phyloP scores from a whole-genome alignment of 2,113 vertebrate species.

The Lates calcarifer region DNA sequence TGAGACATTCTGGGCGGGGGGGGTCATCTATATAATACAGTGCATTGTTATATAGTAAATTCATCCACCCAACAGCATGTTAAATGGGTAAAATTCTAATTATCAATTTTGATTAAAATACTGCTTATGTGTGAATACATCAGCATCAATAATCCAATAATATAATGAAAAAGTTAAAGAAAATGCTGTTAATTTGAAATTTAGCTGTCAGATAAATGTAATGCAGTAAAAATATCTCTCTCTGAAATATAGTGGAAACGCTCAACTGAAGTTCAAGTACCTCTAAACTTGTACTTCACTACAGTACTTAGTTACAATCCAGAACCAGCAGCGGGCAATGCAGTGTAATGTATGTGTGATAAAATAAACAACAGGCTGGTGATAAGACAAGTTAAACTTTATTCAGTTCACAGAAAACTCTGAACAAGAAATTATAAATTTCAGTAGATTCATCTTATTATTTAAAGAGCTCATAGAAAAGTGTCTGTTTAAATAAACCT shows the following conservation, averaged over 20 bases:
- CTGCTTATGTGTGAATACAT: too few species aligned
- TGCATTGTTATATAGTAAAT: too few species aligned
- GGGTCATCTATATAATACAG: too few species aligned
- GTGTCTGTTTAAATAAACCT: conserved; percentile 50
- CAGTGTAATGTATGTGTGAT: background rate
- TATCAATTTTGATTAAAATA: too few species aligned
- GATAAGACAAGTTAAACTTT: conserved; percentile 38
- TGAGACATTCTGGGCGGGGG: too few species aligned
- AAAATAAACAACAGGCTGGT: background rate
- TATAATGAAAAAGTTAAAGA: too few species aligned
- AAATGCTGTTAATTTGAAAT: too few species aligned
- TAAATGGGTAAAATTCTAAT: too few species aligned
- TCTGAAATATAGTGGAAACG: background rate
- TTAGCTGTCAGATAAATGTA: background rate
- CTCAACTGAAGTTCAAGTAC: too few species aligned
- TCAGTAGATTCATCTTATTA: conserved; percentile 34
- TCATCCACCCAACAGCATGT: too few species aligned
- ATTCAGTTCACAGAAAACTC: conserved; percentile 36
- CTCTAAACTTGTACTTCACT: too few species aligned
- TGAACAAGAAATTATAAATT: conserved; percentile 23
- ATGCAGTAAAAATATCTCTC: background rate
- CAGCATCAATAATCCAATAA: too few species aligned
- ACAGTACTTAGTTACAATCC: background rate
- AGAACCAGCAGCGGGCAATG: background rate
- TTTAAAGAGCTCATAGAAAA: conserved; percentile 43